A percentile compares a stretch with the other conserved stretches of the same genome.
phyloP scores from a whole-genome alignment of 2,797 vertebrate genomes.

The Limosa lapponica region DNA sequence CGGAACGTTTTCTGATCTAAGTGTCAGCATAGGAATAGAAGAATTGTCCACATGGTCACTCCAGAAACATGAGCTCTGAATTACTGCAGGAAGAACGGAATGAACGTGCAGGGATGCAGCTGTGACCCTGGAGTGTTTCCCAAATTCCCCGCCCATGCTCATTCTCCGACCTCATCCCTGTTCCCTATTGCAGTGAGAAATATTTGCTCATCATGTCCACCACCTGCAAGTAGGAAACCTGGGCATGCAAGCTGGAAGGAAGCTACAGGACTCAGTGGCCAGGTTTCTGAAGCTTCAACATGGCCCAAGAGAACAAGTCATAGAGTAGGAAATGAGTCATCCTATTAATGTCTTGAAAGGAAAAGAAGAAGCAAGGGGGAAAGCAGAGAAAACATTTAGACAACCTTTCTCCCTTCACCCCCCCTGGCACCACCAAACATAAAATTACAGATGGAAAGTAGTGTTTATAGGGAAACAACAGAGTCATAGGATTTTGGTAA shows the following conservation, averaged over 20 bases:
- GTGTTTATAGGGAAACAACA: slow-evolving; percentile 41
- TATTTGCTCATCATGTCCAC: background rate
- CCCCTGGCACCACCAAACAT: background rate
- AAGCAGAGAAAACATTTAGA: background rate
- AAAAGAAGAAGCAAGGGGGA: slow-evolving; percentile 5
- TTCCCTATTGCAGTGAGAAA: background rate
- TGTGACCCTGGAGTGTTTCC: background rate
- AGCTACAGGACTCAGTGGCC: background rate
- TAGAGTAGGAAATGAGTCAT: slow-evolving; percentile 35
- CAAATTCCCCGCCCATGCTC: background rate
- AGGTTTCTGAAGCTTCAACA: background rate
- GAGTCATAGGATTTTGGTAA: slow-evolving; percentile 32
- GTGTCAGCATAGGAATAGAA: background rate
- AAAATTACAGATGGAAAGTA: slow-evolving; percentile 29
- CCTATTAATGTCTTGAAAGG: slow-evolving; percentile 12
- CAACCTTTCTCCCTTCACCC: background rate
- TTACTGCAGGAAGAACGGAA: background rate
- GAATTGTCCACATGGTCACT: background rate
- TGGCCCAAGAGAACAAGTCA: background rate
- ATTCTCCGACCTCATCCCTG: background rate
- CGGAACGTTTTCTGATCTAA: background rate
- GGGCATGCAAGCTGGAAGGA: slow-evolving; percentile 17
- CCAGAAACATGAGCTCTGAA: background rate
- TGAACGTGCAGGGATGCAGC: background rate
- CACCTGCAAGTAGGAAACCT: slow-evolving; percentile 9